These are phyloP conservation scores for Muntiacus reevesi DNA, from an alignment of 2,113 vertebrate genomes.

Conservation along the genomic window DNA sequence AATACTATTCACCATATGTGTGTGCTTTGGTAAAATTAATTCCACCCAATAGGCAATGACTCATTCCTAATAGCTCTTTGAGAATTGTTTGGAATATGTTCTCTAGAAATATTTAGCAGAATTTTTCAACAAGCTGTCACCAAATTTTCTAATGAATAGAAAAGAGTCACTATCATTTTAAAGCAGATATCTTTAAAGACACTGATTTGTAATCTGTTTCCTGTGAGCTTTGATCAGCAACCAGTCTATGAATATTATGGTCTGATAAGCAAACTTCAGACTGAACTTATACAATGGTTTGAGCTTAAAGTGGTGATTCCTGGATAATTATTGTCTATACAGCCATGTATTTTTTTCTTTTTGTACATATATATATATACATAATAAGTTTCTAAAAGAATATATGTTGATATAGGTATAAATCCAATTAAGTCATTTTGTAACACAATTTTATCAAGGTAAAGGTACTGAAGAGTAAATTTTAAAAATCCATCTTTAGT, in stretches of 20 bases:
- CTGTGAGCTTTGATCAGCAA: neutral
- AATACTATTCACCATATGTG: neutral
- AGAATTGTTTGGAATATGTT: neutral
- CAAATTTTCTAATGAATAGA: neutral
- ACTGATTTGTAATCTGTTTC: neutral
- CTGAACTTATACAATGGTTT: slow-evolving; percentile 31
- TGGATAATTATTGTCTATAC: neutral
- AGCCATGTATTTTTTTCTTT: neutral
- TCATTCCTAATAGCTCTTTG: neutral
- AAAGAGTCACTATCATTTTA: neutral
- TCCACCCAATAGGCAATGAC: neutral
- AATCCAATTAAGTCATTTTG: neutral
- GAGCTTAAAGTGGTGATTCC: neutral
- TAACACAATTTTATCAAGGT: neutral
- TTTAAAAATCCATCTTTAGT: neutral
- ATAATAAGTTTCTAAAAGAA: neutral
- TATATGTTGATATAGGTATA: neutral
- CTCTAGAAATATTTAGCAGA: neutral
- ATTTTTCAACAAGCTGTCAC: neutral
- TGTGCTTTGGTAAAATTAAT: neutral
- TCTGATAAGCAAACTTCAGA: neutral
- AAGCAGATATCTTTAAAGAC: neutral
- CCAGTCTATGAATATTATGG: neutral
- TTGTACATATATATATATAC: neutral
- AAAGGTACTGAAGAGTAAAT: neutral